Evolutionary conservation across 2,888 invertebrate species (phyloP).

Genomic region (Argyresthia albistria): DNA sequence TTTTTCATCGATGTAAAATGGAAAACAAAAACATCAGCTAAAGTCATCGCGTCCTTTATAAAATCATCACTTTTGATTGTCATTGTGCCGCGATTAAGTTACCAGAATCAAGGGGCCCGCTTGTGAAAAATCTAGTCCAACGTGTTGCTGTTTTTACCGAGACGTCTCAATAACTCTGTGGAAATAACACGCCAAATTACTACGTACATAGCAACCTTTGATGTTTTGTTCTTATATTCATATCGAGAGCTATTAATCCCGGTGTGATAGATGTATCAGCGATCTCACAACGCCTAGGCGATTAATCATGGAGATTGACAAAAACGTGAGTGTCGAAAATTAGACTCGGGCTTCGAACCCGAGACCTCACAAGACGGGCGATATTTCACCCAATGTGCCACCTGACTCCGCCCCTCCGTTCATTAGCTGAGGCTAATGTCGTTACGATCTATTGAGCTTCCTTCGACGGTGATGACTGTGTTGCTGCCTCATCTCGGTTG

Average conservation of each 20-base stretch:
- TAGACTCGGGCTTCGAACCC: conserved; percentile 36
- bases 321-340: conserved; percentile 68
- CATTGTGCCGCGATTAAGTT: neutral
- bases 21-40: too few relatives aligned
- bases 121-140: neutral
- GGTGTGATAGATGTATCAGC: conserved; percentile 23
- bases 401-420: conserved; percentile 50
- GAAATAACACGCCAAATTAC: too few relatives aligned
- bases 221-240: too few relatives aligned
- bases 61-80: too few relatives aligned
- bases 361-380: conserved; percentile 63
- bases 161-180: neutral
- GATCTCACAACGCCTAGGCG: conserved; percentile 34
- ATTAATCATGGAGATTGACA: conserved; percentile 57
- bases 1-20: too few relatives aligned
- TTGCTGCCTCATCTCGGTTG: neutral
- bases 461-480: conserved; percentile 2
- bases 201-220: too few relatives aligned
- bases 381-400: conserved; percentile 55
- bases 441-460: conserved; percentile 5
- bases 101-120: neutral
- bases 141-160: neutral
- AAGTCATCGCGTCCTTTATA: too few relatives aligned
- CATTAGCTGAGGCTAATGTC: conserved; percentile 39
- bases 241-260: too few relatives aligned